A percentile compares a stretch with the other conserved stretches of the same genome.
Conservation (phyloP, 2,113 vertebrate genomes). For the Otocyon megalotis region DNA sequence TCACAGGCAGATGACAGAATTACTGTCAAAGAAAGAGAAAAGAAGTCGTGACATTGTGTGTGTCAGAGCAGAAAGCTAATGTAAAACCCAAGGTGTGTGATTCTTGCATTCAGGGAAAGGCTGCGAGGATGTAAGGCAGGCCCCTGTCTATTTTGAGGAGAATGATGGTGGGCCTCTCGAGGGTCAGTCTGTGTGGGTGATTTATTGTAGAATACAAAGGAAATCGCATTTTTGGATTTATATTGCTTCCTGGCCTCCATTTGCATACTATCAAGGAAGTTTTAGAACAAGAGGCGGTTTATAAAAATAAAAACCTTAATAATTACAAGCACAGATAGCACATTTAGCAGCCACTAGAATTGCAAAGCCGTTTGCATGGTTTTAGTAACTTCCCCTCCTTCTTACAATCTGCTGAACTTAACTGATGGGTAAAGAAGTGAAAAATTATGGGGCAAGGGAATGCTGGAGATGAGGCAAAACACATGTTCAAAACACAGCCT, state of each 20-base stretch:
- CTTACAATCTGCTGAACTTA: conserved; percentile 60
- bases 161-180: not conserved
- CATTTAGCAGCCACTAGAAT: conserved; percentile 17
- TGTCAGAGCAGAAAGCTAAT: not conserved
- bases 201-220: conserved; percentile 1
- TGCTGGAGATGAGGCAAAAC: not conserved
- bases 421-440: conserved; percentile 45
- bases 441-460: not conserved
- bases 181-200: not conserved
- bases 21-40: conserved; percentile 42
- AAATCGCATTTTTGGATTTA: not conserved
- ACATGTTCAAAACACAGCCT: not conserved
- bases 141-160: not conserved
- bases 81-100: not conserved
- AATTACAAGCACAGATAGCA: conserved; percentile 31
- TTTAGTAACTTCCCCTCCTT: not conserved
- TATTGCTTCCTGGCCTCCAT: not conserved
- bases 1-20: not conserved
- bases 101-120: not conserved
- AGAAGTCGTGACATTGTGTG: not conserved
- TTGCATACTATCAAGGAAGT: conserved; percentile 43
- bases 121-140: not conserved
- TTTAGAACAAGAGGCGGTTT: conserved; percentile 26
- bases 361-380: not conserved
- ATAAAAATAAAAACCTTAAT: conserved; percentile 58